Evolutionary conservation across 2,113 vertebrate species (phyloP), one percentile per base, ranked within the genome.

Genomic region (Albula goreensis): DNA sequence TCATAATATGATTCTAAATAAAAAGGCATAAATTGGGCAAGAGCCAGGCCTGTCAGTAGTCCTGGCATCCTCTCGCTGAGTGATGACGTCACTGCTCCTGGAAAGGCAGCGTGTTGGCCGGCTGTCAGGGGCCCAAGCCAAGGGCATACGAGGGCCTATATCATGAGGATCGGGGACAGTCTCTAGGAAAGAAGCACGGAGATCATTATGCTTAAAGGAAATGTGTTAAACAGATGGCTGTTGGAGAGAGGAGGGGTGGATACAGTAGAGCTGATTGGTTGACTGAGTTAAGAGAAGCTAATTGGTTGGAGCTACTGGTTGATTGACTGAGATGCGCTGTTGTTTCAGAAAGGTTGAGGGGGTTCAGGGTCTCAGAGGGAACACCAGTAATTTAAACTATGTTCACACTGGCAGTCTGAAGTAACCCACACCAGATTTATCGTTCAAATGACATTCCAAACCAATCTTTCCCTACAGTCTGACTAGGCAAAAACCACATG

Each of bases 191-290:
- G 80, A 22, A 52, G 60, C 79, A 22, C 17, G 85, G 85, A 81
- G 50, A 11, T 51, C 63, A 25, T 63, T 22, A 10, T 9, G 48
- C 50, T 85, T 78, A 85, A 85, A 79, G 79, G 3, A 70, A 70
- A 56, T 31, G 90, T 83, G 89, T 90, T 83, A 87, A 89, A 88
- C 90, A 93, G 92, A 92, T 92, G 92, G 91, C 88, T 82, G 83
- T 79, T 66, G 85, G 85, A 85, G 88, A 83, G 51, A 88, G 87
- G 89, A 92, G 88, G 86, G 74, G 78, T 78, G 82, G 22, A 53
- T 66, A 84, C 83, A n/a, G 12, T 83, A 81, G 5, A 0, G 25
- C 25, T 85, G 90, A 93, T 93, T 93, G 91, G 89, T 25, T 5
- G 25, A 87, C 78, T 56, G 87, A 86, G 88, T 41, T 41, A 41